phyloP scores from a whole-genome alignment of 2,113 vertebrate species.

The Amia ocellicauda region DNA sequence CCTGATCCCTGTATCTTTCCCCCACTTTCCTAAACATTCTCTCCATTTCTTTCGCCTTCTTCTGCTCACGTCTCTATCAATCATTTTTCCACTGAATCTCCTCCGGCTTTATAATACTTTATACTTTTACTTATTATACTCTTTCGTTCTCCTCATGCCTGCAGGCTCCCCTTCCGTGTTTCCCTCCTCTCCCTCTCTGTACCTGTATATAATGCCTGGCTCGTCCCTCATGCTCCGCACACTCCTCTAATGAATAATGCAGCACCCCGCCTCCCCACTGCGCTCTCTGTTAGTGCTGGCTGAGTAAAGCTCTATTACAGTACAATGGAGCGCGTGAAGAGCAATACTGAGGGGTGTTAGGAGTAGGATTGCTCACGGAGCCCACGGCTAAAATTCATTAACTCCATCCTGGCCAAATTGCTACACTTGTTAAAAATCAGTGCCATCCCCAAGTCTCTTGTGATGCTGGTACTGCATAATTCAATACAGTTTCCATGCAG shows the following conservation, averaged over 20 bases:
- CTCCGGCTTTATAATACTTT: neutral
- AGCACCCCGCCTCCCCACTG: constrained; percentile 6
- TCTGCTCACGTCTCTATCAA: neutral
- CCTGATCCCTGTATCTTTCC: neutral
- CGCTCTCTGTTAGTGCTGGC: neutral
- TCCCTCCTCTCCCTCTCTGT: neutral
- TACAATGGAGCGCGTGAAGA: constrained; percentile 7
- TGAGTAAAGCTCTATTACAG: constrained; percentile 16
- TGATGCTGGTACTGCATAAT: no score
- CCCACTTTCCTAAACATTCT: neutral
- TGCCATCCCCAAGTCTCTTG: no score
- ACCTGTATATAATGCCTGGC: neutral
- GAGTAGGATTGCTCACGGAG: constrained; percentile 8
- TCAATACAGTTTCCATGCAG: no score
- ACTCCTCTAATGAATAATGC: constrained; percentile 22
- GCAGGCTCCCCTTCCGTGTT: neutral
- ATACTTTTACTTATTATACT: no score
- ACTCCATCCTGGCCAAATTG: neutral
- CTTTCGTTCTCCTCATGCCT: neutral
- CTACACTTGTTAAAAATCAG: no score
- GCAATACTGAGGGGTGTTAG: constrained; percentile 3
- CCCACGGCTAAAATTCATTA: neutral
- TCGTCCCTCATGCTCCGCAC: neutral
- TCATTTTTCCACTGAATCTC: neutral
- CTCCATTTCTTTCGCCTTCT: neutral